These are phyloP conservation scores for Holothuria leucospilota DNA, from an alignment of 53 echinoderm and acorn worm species.

Conservation along the genomic window DNA sequence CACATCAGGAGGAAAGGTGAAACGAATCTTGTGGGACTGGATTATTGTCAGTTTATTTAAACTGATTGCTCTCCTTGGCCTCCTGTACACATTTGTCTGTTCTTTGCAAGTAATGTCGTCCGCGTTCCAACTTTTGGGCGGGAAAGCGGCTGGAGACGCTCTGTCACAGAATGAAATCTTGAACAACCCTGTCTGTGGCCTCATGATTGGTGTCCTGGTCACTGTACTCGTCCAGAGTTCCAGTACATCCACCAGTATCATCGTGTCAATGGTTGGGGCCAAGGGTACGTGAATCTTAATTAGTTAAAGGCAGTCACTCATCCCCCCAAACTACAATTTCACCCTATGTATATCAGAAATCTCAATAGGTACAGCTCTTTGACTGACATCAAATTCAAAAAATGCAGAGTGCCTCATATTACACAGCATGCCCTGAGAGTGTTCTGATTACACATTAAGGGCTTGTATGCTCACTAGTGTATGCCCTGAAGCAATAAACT, in stretches of 20 bases:
- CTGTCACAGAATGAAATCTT: conserved; percentile 75
- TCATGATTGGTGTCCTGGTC: conserved; percentile 94
- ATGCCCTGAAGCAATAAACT: no score
- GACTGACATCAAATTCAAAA: no score
- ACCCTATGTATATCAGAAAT: no score
- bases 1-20: conserved; percentile 1
- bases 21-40: conserved; percentile 29
- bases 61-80: conserved; percentile 68
- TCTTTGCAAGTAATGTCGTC: conserved; percentile 90
- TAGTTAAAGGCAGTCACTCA: no score
- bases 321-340: no score
- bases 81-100: conserved; percentile 93
- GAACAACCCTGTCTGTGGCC: conserved; percentile 83
- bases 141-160: conserved; percentile 85
- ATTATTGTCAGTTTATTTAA: conserved; percentile 23
- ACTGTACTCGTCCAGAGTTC: conserved; percentile 97
- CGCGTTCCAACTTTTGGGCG: conserved; percentile 88
- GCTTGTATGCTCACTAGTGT: no score
- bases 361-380: no score
- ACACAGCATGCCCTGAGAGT: no score
- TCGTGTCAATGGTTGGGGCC: conserved; percentile 91
- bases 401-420: no score
- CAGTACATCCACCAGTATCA: conserved; percentile 93
- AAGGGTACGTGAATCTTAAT: conserved; percentile 53
- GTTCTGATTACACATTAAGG: no score